phyloP scores from a whole-genome alignment of 2,797 vertebrate species.

The Pachyuromys duprasi region DNA sequence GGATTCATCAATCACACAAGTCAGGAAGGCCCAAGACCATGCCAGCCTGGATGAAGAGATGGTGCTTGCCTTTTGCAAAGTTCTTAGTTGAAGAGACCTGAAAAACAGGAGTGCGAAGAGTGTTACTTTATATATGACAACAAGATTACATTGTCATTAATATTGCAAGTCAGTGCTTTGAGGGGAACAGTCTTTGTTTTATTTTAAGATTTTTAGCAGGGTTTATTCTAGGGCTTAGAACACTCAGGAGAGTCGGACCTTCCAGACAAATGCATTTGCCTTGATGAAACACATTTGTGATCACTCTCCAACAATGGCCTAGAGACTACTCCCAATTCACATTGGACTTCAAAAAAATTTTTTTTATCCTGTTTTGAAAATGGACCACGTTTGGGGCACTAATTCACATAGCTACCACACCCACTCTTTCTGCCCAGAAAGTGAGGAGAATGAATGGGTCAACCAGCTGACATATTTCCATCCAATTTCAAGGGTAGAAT shows the following conservation, averaged over 20 bases:
- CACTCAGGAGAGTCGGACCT: conserved; percentile 93
- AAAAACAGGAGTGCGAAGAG: conserved; percentile 55
- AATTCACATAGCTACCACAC: conserved; percentile 92
- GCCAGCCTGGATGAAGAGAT: accelerated
- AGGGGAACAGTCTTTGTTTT: conserved; percentile 88
- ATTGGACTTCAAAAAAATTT: conserved; percentile 85
- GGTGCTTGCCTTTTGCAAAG: conserved; percentile 69
- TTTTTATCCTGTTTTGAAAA: conserved; percentile 90
- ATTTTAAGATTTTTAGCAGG: conserved; percentile 94
- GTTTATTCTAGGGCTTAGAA: conserved; percentile 93
- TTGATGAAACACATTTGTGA: conserved; percentile 95
- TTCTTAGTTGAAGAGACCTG: conserved; percentile 81
- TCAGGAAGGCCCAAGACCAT: background rate
- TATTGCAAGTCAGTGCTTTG: conserved; percentile 92
- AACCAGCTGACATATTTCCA: conserved; percentile 99
- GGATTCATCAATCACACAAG: background rate
- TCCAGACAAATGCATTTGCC: conserved; percentile 94
- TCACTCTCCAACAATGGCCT: conserved; percentile 94
- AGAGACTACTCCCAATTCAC: conserved; percentile 95
- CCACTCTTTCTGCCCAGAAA: conserved; percentile 92
- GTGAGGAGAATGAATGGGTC: conserved; percentile 95
- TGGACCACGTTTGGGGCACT: conserved; percentile 91
- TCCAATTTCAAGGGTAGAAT: conserved; percentile 99
- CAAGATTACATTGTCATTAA: conserved; percentile 94
- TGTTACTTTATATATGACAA: conserved; percentile 91